Conservation (phyloP, 1,140 invertebrate genomes). For the Drosophila pruinosa region DNA sequence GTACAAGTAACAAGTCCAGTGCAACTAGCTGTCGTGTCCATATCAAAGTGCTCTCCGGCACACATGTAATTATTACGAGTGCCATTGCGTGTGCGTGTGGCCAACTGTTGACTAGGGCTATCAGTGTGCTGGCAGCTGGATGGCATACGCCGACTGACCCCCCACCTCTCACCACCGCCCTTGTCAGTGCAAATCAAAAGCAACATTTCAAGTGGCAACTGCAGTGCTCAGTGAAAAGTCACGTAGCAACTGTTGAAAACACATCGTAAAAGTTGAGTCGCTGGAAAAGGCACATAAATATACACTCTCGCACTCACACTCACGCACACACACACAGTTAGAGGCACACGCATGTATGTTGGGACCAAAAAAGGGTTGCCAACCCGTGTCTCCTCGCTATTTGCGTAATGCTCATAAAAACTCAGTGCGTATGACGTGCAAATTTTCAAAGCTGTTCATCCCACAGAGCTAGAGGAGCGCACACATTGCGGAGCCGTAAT, state of each 20-base stretch:
- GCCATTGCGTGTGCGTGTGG: conserved; percentile 26
- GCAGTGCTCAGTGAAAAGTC: conserved; percentile 69
- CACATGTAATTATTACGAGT: conserved; percentile 68
- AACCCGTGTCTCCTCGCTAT: not conserved
- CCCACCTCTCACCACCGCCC: not conserved
- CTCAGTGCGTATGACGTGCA: conserved; percentile 75
- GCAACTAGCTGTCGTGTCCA: conserved; percentile 35
- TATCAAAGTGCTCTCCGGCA: conserved; percentile 49
- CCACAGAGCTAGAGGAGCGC: not conserved
- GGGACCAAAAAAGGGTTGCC: conserved; percentile 55
- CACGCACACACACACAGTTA: not conserved
- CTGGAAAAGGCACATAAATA: conserved; percentile 55
- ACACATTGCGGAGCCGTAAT: conserved; percentile 26
- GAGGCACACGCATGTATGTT: not conserved
- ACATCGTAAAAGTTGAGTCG: conserved; percentile 75
- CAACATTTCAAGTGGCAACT: conserved; percentile 59
- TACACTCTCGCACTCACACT: too few species aligned
- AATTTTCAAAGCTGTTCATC: conserved; percentile 72
- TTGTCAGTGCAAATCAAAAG: conserved; percentile 17
- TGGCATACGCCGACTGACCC: not conserved
- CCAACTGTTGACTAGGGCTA: conserved; percentile 73
- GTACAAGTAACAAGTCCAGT: not conserved
- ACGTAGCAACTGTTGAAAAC: conserved; percentile 77
- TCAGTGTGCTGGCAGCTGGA: conserved; percentile 36
- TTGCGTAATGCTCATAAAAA: conserved; percentile 51